A percentile compares a stretch with the other conserved stretches of the same genome.
These are phyloP conservation scores for Columba livia DNA, from an alignment of 2,113 vertebrate species.

Conservation along the genomic window DNA sequence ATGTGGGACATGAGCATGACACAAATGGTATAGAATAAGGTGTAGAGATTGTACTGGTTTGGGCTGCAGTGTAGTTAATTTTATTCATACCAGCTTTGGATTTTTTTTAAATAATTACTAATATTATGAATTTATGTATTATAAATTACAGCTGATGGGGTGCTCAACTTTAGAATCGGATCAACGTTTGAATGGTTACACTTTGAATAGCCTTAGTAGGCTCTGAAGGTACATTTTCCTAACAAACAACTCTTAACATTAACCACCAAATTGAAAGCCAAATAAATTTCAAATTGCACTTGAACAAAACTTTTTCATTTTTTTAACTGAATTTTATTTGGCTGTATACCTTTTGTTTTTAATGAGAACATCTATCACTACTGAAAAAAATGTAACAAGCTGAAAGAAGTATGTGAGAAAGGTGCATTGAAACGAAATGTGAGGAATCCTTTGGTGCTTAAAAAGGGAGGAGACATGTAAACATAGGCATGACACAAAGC, in stretches of 20 bases:
- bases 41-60: not conserved
- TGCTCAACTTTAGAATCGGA: not conserved
- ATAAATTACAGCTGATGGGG: not conserved
- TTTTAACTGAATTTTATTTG: not conserved
- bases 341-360: not conserved
- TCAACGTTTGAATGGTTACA: not conserved
- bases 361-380: not conserved
- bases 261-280: not conserved
- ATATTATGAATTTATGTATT: not conserved
- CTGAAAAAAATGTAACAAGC: not conserved
- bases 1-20: not conserved
- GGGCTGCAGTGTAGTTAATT: not conserved
- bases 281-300: not conserved
- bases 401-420: not conserved
- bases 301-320: not conserved
- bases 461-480: not conserved
- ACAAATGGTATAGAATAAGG: not conserved
- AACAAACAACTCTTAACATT: not conserved
- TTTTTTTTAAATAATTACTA: not conserved
- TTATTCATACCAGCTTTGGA: not conserved
- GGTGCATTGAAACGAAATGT: not conserved
- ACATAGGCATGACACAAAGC: not conserved
- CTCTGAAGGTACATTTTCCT: not conserved
- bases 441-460: not conserved
- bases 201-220: not conserved